Evolutionary conservation across 1,140 invertebrate species (phyloP).

Genomic region (Vollenhovia emeryi): DNA sequence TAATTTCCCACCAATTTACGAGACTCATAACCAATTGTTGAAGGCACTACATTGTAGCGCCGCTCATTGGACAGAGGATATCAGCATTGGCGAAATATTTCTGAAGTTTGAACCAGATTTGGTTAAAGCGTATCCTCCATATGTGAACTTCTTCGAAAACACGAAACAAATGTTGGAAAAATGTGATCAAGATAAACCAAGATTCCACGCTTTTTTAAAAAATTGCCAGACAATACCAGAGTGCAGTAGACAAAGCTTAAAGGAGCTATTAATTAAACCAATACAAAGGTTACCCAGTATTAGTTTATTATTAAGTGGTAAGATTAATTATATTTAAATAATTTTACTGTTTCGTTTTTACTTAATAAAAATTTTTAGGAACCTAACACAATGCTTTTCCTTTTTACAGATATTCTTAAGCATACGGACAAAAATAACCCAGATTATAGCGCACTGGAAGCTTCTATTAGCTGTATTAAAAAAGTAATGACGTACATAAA

Average conservation of each 20-base stretch:
- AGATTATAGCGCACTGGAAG: constrained; percentile 93
- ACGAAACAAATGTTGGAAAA: constrained; percentile 96
- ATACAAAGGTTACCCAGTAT: constrained; percentile 98
- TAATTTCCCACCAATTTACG: constrained; percentile 96
- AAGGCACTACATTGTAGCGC: constrained; percentile 91
- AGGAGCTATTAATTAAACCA: constrained; percentile 97
- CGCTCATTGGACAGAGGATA: constrained; percentile 93
- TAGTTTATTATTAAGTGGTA: constrained; percentile 96
- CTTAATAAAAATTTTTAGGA: background rate
- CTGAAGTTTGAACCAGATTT: constrained; percentile 93
- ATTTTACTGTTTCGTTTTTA: background rate
- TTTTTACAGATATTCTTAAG: constrained; percentile 94
- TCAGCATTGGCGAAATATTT: constrained; percentile 94
- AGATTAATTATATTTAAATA: constrained; percentile 72
- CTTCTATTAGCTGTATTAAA: constrained; percentile 94
- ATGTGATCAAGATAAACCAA: constrained; percentile 96
- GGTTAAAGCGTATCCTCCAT: constrained; percentile 97
- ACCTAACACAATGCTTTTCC: background rate
- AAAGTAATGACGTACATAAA: constrained; percentile 98
- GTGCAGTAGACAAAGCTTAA: constrained; percentile 97
- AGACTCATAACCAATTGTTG: constrained; percentile 94
- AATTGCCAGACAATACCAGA: constrained; percentile 96
- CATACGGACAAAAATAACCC: constrained; percentile 94
- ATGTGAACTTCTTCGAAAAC: constrained; percentile 99
- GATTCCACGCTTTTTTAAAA: constrained; percentile 99